Base-by-base conservation (phyloP, 2,113 vertebrate genomes). In the Setophaga coronata region DNA sequence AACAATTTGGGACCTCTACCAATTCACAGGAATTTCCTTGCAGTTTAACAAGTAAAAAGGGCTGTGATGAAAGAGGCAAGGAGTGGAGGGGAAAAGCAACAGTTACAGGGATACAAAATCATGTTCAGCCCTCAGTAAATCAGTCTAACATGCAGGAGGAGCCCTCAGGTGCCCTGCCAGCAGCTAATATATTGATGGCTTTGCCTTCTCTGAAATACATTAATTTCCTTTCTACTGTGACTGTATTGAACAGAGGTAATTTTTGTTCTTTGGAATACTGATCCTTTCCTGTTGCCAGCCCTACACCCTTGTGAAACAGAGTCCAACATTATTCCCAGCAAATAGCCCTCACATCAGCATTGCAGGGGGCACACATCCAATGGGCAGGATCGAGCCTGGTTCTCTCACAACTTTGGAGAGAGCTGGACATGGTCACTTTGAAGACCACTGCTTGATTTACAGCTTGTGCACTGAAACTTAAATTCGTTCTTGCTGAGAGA, bases 351-450 rank as follows among this genome's bases (percentile, higher is more conserved):
- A 5, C 38, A 67, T 11, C 0, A 1, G 43, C 24, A 57, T 3
- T 2, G 7, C 56, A 58, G 20, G n/a, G 14, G 21, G 14, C n/a
- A 24, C 56, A 34, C n/a, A 24, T 24, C n/a, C 56, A 48, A 15
- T 0, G 5, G 20, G 7, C 10, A 69, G 24, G 5, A 64, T 0
- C 0, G 6, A 5, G 2, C 9, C 36, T 0, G 0, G 1, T 25
- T 20, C 8, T 43, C 57, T 48, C 31, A 62, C 2, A 69, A 0
- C 8, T 80, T 62, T 56, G 14, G 21, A 24, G 34, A 72, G 33
- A 61, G 29, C 2, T 5, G 3, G 13, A 6, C 6, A 34, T 3
- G 7, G 45, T 26, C 45, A 26, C 4, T 20, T 31, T 65, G 67
- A 62, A 71, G 53, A 28, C 5, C 18, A 51, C 15, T 77, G 8